Evolutionary conservation across 2,113 vertebrate genomes (phyloP).

Genomic region (Oreochromis spilurus): DNA sequence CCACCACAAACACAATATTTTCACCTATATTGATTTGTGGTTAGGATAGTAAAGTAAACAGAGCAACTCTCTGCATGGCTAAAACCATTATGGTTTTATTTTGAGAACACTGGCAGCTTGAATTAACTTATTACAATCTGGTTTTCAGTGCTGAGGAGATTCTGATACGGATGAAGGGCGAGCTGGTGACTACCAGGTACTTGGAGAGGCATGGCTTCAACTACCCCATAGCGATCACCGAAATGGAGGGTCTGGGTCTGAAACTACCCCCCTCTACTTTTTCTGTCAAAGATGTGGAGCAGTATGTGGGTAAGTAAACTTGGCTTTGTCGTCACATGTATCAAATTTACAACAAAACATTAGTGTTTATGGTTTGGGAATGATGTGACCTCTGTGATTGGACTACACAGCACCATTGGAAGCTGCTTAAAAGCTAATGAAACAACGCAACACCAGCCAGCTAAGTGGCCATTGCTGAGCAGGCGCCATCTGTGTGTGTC

Average conservation of each 20-base stretch:
- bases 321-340: neutral
- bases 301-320: constrained; percentile 88
- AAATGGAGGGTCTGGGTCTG: constrained; percentile 90
- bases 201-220: constrained; percentile 93
- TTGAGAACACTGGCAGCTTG: neutral
- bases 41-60: neutral
- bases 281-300: constrained; percentile 91
- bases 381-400: neutral
- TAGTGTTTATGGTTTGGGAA: neutral
- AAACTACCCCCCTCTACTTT: constrained; percentile 85
- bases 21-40: neutral
- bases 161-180: constrained; percentile 87
- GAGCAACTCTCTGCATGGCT: neutral
- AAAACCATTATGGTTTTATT: neutral
- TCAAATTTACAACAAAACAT: neutral
- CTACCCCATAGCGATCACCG: constrained; percentile 85
- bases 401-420: neutral
- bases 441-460: constrained; percentile 6
- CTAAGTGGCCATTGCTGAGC: constrained; percentile 29
- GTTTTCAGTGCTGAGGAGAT: constrained; percentile 86
- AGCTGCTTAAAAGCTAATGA: constrained; percentile 29
- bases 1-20: neutral
- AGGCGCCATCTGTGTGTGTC: constrained; percentile 55
- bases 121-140: neutral
- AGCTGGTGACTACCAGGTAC: constrained; percentile 87